These are phyloP conservation scores for Vulpes lagopus DNA, from an alignment of 2,113 vertebrate species.

Conservation along the genomic window DNA sequence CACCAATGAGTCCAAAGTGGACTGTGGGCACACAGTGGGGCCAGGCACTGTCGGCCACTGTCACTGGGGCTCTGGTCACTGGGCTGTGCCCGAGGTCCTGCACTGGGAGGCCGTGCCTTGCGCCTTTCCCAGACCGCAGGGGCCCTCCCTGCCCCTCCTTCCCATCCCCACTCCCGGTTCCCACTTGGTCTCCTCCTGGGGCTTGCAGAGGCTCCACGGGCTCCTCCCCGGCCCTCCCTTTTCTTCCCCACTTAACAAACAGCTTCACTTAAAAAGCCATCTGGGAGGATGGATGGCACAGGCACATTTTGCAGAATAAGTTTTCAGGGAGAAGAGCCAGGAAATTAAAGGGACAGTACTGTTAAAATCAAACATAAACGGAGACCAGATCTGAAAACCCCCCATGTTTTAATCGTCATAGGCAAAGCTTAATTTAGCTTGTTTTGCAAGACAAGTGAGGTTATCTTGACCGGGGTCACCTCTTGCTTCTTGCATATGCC, in stretches of 20 bases:
- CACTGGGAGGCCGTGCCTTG: background rate
- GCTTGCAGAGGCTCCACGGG: background rate
- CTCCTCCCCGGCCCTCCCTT: background rate
- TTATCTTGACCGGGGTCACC: background rate
- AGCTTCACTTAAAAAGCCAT: constrained; percentile 69
- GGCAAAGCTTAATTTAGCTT: background rate
- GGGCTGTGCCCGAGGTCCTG: background rate
- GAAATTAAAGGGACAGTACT: constrained; percentile 42
- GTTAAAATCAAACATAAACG: background rate
- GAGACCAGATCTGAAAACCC: background rate
- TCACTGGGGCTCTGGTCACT: background rate
- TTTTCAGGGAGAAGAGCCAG: constrained; percentile 9
- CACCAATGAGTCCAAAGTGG: background rate
- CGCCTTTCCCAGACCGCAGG: background rate
- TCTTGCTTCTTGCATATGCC: background rate
- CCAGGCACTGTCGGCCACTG: too few species aligned
- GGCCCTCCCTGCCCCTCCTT: too few species aligned
- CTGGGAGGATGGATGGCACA: constrained; percentile 55
- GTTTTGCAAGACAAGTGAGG: background rate
- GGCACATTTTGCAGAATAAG: constrained; percentile 41
- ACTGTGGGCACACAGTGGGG: too few species aligned
- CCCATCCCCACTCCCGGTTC: background rate
- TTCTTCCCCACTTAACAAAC: constrained; percentile 58
- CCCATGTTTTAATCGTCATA: background rate
- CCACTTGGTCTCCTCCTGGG: background rate